Conservation (phyloP, 2,888 invertebrate genomes). For the Archaeoteleia sp. region DNA sequence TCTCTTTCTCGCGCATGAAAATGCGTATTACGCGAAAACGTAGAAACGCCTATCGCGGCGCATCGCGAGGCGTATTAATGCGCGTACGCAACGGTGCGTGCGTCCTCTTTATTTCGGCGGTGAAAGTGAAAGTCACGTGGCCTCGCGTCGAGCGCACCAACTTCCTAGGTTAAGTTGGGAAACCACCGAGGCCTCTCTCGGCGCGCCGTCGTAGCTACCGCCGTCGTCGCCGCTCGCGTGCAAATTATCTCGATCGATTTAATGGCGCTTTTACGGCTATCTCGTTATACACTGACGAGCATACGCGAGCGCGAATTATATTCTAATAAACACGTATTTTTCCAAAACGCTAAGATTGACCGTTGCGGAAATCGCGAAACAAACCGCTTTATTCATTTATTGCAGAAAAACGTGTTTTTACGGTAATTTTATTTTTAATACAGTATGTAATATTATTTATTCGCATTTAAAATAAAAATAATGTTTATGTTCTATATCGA, state of each 20-base stretch:
- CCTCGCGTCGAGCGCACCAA: constrained; percentile 53
- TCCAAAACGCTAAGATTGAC: too few species aligned
- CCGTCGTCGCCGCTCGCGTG: not conserved
- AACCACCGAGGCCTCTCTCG: constrained; percentile 6
- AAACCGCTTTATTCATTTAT: too few species aligned
- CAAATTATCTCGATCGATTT: constrained; percentile 40
- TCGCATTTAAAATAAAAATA: too few species aligned
- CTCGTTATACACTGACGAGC: constrained; percentile 22
- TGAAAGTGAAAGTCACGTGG: constrained; percentile 73
- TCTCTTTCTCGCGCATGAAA: constrained; percentile 28
- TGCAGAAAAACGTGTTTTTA: too few species aligned
- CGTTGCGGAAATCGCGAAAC: too few species aligned
- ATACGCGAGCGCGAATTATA: too few species aligned
- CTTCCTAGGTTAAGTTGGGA: constrained; percentile 47
- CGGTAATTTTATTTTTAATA: too few species aligned
- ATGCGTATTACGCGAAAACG: constrained; percentile 45
- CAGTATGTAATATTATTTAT: too few species aligned
- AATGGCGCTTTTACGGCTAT: constrained; percentile 31
- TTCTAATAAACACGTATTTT: too few species aligned
- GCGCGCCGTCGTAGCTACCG: too few species aligned
- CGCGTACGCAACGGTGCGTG: constrained; percentile 57
- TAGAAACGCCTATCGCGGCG: constrained; percentile 44
- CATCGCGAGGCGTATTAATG: constrained; percentile 46
- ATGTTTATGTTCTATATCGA: too few species aligned
- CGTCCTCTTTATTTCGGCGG: constrained; percentile 72